Conservation (phyloP, 2,797 vertebrate genomes). For the Crenuchus spilurus region DNA sequence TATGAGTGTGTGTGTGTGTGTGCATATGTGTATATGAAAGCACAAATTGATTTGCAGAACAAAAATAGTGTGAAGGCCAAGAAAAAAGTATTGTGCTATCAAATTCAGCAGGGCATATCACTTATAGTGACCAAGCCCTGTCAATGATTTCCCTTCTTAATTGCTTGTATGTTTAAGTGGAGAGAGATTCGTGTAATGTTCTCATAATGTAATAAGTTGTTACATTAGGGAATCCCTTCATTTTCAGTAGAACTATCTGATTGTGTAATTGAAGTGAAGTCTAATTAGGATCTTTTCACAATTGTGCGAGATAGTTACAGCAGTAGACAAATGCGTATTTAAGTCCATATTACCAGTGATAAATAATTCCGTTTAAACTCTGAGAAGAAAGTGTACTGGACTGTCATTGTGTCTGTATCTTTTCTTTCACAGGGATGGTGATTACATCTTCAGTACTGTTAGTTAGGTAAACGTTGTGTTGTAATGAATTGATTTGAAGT, state of each 20-base stretch:
- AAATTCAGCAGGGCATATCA: not conserved
- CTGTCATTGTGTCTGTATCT: no score
- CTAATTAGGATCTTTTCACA: not conserved
- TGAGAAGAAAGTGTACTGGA: no score
- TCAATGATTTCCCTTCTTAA: conserved; percentile 3
- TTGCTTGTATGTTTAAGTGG: not conserved
- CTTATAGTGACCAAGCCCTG: conserved; percentile 25
- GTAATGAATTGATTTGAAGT: no score
- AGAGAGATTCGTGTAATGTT: conserved; percentile 7
- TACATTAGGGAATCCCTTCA: not conserved
- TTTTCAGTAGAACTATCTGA: not conserved
- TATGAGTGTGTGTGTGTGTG: conserved; percentile 17
- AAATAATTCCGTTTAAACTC: conserved; percentile 7
- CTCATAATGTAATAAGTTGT: not conserved
- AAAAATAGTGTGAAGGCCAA: conserved; percentile 21
- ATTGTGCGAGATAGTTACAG: not conserved
- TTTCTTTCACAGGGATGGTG: no score
- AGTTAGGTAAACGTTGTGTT: no score
- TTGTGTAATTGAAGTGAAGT: not conserved
- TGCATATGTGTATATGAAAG: conserved; percentile 15
- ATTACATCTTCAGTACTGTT: no score
- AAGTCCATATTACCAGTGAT: not conserved
- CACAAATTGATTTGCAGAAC: not conserved
- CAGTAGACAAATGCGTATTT: conserved; percentile 1
- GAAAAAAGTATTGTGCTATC: conserved; percentile 24